Percentiles rank a stretch among this genome's conserved stretches.
Conservation (phyloP, 1,140 invertebrate species). For the Eulimnadia texana region DNA sequence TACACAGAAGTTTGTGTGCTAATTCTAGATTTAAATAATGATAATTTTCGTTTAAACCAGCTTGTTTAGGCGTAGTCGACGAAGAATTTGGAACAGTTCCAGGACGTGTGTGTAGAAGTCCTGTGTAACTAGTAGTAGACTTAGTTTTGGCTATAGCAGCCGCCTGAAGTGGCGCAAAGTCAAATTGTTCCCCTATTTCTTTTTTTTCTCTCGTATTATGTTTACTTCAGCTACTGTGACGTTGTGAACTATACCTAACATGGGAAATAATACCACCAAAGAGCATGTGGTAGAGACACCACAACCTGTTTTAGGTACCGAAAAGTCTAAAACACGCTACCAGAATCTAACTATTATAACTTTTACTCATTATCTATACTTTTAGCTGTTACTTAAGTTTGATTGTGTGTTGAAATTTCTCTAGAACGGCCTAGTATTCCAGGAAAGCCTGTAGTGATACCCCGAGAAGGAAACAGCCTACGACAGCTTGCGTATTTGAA, state of each 20-base stretch:
- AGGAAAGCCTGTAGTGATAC: constrained; percentile 19
- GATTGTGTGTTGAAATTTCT: constrained; percentile 7
- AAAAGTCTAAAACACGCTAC: too few relatives aligned
- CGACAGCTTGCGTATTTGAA: constrained; percentile 25
- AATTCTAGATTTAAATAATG: too few relatives aligned
- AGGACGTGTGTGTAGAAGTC: not conserved
- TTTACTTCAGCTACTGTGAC: too few relatives aligned
- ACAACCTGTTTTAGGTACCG: not conserved
- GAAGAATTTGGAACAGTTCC: not conserved
- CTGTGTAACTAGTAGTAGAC: too few relatives aligned
- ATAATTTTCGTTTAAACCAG: too few relatives aligned
- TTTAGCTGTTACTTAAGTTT: too few relatives aligned
- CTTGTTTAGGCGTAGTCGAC: too few relatives aligned
- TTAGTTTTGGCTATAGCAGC: not conserved
- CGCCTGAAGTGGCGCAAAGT: not conserved
- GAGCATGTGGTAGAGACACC: not conserved
- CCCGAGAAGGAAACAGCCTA: constrained; percentile 19
- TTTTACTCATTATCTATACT: too few relatives aligned
- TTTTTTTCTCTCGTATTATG: not conserved
- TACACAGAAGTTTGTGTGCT: too few relatives aligned
- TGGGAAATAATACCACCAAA: not conserved
- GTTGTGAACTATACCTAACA: not conserved
- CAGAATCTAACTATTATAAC: too few relatives aligned
- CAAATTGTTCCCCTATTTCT: not conserved
- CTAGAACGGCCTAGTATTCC: constrained; percentile 21